phyloP scores from a whole-genome alignment of 2,113 vertebrate genomes.

The Copsychus sechellarum region DNA sequence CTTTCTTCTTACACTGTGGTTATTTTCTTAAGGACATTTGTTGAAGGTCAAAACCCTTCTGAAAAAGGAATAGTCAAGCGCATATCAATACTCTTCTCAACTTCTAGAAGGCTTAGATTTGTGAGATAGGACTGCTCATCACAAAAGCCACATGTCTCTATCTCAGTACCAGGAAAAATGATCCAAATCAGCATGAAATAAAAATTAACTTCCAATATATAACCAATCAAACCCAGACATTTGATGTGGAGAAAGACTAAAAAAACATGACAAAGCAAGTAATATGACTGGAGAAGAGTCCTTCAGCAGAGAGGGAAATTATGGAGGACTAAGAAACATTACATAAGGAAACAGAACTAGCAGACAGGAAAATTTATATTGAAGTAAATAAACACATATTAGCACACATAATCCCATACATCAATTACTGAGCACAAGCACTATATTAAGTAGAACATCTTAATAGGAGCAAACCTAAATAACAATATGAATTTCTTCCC shows the following conservation, averaged over 20 bases:
- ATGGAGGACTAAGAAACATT: background rate
- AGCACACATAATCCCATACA: background rate
- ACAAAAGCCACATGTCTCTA: background rate
- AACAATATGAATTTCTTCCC: background rate
- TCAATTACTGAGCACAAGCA: background rate
- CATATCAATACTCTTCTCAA: background rate
- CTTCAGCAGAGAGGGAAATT: background rate
- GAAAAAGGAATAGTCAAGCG: background rate
- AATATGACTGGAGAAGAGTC: background rate
- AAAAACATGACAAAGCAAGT: background rate
- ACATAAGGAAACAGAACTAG: background rate
- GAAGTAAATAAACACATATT: background rate
- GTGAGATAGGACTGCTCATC: background rate
- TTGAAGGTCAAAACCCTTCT: background rate
- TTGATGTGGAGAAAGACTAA: background rate
- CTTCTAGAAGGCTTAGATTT: background rate
- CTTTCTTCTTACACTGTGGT: background rate
- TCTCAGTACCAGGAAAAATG: background rate
- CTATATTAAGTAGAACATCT: background rate
- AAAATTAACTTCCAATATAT: background rate
- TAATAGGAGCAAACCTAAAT: background rate
- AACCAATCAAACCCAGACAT: background rate
- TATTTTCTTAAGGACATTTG: background rate
- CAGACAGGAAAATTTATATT: background rate
- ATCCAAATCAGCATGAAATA: background rate